Percentiles rank a stretch among this genome's conserved stretches.
Conservation (phyloP, 2,113 vertebrate genomes). For the Amblyornis subalaris region DNA sequence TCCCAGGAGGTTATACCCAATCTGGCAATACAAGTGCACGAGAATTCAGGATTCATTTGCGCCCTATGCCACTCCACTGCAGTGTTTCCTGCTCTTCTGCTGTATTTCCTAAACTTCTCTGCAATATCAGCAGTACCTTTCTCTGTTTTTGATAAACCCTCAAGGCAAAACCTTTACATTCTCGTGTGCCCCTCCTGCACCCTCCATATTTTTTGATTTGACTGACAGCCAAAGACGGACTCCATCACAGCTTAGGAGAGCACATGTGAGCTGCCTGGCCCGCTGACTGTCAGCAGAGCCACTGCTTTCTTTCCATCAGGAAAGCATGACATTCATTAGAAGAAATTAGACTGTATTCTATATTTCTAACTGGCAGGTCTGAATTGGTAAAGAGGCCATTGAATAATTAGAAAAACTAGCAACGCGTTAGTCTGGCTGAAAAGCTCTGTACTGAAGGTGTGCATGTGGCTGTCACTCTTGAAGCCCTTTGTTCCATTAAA, state of each 20-base stretch:
- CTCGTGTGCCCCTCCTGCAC: background rate
- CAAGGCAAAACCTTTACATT: background rate
- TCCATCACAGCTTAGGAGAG: background rate
- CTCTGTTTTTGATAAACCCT: background rate
- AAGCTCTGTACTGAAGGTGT: accelerated
- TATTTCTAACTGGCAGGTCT: background rate
- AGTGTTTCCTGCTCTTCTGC: background rate
- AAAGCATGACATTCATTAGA: background rate
- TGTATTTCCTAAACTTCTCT: background rate
- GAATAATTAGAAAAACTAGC: background rate
- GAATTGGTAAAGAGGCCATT: background rate
- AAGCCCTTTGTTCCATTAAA: background rate
- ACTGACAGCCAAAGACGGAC: background rate
- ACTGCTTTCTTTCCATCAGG: background rate
- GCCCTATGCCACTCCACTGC: background rate
- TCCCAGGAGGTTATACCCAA: background rate
- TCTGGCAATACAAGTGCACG: background rate
- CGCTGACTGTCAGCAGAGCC: background rate
- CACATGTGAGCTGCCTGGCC: background rate
- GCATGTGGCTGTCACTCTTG: background rate
- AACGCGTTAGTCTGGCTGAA: accelerated
- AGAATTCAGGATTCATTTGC: background rate
- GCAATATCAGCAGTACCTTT: background rate
- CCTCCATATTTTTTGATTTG: background rate
- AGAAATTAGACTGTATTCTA: background rate